Percentiles rank a stretch among this genome's conserved stretches.
Evolutionary conservation across 2,888 invertebrate species (phyloP).

Genomic region (Cheilosia soror): DNA sequence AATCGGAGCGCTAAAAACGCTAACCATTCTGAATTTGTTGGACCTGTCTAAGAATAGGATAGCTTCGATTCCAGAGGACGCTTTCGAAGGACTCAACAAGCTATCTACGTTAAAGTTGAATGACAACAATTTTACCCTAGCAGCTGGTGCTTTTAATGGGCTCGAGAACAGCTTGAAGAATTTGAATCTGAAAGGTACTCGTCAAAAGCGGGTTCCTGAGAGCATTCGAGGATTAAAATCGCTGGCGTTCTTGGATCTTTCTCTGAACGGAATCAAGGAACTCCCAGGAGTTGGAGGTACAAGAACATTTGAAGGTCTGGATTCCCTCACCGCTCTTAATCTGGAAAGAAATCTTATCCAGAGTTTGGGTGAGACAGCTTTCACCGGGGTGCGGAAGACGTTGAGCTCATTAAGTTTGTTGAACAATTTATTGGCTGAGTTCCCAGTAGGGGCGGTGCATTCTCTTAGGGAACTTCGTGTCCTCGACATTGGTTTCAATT

Average conservation of each 20-base stretch:
- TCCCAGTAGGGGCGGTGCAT: slow-evolving; percentile 92
- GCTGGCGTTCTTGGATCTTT: slow-evolving; percentile 94
- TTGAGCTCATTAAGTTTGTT: slow-evolving; percentile 94
- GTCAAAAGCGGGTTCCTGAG: slow-evolving; percentile 91
- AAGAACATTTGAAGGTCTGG: slow-evolving; percentile 90
- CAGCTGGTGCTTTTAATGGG: slow-evolving; percentile 89
- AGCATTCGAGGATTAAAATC: slow-evolving; percentile 90
- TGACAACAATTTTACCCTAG: slow-evolving; percentile 93
- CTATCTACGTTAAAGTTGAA: slow-evolving; percentile 93
- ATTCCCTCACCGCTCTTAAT: slow-evolving; percentile 91
- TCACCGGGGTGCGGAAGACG: slow-evolving; percentile 91
- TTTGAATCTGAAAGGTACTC: slow-evolving; percentile 94
- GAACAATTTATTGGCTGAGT: slow-evolving; percentile 94
- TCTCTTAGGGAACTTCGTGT: slow-evolving; percentile 92
- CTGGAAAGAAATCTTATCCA: slow-evolving; percentile 95
- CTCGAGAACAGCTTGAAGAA: slow-evolving; percentile 93
- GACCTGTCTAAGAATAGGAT: slow-evolving; percentile 94
- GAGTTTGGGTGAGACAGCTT: slow-evolving; percentile 89
- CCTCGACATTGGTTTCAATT: slow-evolving; percentile 95
- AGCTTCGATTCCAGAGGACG: slow-evolving; percentile 88
- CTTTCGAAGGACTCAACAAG: slow-evolving; percentile 89
- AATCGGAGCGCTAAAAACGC: slow-evolving; percentile 87
- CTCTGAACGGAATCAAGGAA: slow-evolving; percentile 93
- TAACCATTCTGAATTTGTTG: slow-evolving; percentile 90
- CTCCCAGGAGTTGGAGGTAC: slow-evolving; percentile 89